Conservation (phyloP, 2,888 invertebrate genomes). For the Archips xylosteana region DNA sequence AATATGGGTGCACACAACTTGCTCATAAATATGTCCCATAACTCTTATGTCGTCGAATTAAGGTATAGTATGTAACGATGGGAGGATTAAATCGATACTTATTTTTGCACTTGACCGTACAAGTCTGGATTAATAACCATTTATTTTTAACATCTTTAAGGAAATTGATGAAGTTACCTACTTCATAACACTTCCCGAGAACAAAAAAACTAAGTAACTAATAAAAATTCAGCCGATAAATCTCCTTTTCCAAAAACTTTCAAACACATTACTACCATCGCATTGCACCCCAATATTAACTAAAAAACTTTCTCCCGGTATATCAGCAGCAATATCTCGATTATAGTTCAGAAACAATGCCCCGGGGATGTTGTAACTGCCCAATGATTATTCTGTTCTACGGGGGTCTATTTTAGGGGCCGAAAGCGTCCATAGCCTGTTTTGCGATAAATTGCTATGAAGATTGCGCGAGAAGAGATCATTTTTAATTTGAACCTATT, state of each 20-base stretch:
- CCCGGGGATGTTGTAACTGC: constrained; percentile 76
- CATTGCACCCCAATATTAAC: constrained; percentile 57
- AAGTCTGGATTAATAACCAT: too few species aligned
- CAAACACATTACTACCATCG: constrained; percentile 33
- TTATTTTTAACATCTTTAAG: too few species aligned
- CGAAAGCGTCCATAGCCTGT: constrained; percentile 13
- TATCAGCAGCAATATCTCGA: constrained; percentile 71
- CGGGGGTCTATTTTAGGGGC: constrained; percentile 56
- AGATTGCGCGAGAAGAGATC: not conserved
- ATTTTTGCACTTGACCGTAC: too few species aligned
- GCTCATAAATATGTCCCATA: too few species aligned
- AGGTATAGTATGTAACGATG: too few species aligned
- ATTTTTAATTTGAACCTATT: not conserved
- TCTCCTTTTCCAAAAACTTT: constrained; percentile 33
- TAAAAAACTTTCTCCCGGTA: constrained; percentile 64
- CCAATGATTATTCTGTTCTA: constrained; percentile 81
- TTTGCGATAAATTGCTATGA: constrained; percentile 6
- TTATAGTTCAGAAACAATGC: constrained; percentile 74
- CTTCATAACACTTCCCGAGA: not conserved
- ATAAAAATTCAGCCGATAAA: constrained; percentile 23
- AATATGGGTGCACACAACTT: too few species aligned
- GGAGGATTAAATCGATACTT: too few species aligned
- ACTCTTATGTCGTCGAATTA: too few species aligned
- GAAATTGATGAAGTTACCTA: not conserved
- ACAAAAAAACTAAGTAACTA: not conserved